These are phyloP conservation scores for Capreolus pygargus DNA, from an alignment of 2,113 vertebrate species.

Conservation along the genomic window DNA sequence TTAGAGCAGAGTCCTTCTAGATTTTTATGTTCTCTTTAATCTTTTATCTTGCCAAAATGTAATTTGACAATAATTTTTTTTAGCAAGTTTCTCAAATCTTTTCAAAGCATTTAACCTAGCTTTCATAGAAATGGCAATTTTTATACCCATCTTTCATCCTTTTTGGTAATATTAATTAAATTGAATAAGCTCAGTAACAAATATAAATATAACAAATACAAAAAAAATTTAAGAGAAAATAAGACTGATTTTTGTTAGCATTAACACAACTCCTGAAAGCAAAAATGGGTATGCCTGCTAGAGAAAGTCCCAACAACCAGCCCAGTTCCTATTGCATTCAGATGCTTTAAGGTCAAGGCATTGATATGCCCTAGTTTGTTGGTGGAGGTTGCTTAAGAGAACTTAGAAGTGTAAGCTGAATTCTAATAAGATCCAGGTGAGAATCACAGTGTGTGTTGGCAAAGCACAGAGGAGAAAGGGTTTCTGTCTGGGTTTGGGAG, in stretches of 20 bases:
- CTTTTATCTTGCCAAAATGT: conserved; percentile 37
- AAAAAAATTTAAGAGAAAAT: neutral
- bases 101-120: neutral
- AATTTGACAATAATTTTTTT: conserved; percentile 15
- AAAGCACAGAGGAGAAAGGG: neutral
- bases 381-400: neutral
- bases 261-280: neutral
- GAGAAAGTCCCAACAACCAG: accelerated
- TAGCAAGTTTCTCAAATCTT: conserved; percentile 49
- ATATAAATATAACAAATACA: neutral
- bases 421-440: neutral
- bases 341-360: neutral
- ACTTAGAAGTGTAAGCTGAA: accelerated
- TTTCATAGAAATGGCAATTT: conserved; percentile 24
- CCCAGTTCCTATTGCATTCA: neutral
- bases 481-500: neutral
- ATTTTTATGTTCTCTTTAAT: conserved; percentile 7
- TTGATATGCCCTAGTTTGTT: neutral
- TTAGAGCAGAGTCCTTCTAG: conserved; percentile 14
- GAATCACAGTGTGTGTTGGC: neutral
- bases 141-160: neutral
- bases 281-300: neutral
- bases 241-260: neutral
- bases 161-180: neutral
- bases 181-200: neutral